Evolutionary conservation across 2,113 vertebrate genomes (phyloP).

Genomic region (Thamnophis sirtalis): DNA sequence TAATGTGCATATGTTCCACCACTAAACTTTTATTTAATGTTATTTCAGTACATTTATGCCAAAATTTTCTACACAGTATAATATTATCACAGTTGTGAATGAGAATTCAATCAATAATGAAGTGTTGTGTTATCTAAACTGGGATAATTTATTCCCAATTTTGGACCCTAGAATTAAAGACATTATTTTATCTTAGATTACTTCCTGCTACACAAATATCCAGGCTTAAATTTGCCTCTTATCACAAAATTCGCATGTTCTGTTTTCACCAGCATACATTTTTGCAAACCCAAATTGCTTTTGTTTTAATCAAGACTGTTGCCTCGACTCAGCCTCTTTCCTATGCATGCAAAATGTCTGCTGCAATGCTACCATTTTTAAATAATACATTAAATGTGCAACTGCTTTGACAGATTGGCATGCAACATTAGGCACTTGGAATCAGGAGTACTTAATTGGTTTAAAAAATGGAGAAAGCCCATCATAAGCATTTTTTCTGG

Average conservation of each 20-base stretch:
- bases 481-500: background rate
- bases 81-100: background rate
- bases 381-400: constrained; percentile 27
- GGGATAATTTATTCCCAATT: background rate
- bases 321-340: constrained; percentile 34
- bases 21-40: background rate
- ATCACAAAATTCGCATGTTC: constrained; percentile 26
- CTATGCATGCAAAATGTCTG: constrained; percentile 53
- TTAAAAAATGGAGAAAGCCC: background rate
- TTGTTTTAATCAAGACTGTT: constrained; percentile 38
- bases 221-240: background rate
- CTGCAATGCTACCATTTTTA: constrained; percentile 28
- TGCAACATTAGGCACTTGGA: background rate
- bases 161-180: background rate
- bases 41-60: background rate
- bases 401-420: constrained; percentile 13
- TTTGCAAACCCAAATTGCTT: constrained; percentile 54
- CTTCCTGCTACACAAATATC: background rate
- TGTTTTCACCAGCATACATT: background rate
- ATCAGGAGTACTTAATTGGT: background rate
- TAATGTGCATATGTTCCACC: background rate
- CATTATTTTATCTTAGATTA: constrained; percentile 4
- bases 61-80: background rate
- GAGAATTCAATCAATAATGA: background rate
- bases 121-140: background rate